Evolutionary conservation across 2,797 vertebrate species (phyloP).

Genomic region (Hyperoplus lanceolatus): DNA sequence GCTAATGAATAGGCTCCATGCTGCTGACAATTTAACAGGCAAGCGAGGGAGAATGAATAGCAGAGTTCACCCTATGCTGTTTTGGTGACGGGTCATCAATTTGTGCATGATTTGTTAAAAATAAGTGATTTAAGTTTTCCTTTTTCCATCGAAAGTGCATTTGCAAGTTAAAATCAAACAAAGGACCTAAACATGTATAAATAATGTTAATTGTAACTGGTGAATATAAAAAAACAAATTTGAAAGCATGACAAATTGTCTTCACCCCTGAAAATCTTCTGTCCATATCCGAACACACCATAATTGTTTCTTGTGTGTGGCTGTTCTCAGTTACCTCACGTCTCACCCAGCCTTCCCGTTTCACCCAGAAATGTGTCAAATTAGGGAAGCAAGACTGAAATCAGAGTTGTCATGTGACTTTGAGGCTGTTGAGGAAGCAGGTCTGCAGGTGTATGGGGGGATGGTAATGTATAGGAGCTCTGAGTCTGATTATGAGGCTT

Average conservation of each 20-base stretch:
- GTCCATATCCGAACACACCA: neutral
- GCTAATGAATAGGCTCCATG: constrained; percentile 55
- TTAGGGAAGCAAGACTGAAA: neutral
- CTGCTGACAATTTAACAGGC: constrained; percentile 39
- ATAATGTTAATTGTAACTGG: neutral
- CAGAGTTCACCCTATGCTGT: constrained; percentile 21
- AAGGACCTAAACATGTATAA: neutral
- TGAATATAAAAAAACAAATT: neutral
- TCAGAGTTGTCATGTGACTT: neutral
- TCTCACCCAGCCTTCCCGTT: neutral
- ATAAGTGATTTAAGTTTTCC: neutral
- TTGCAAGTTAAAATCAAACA: neutral
- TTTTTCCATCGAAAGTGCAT: neutral
- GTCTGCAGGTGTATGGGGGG: constrained; percentile 27
- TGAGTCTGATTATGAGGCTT: constrained; percentile 61
- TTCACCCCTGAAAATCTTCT: neutral
- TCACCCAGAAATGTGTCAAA: neutral
- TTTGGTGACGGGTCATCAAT: constrained; percentile 25
- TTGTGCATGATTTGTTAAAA: constrained; percentile 10
- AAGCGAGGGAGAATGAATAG: constrained; percentile 31
- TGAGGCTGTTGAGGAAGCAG: constrained; percentile 4
- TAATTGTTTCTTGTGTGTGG: neutral
- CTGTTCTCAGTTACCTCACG: neutral
- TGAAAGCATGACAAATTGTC: neutral
- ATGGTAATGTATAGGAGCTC: constrained; percentile 4